Base-by-base conservation (phyloP, 2,113 vertebrate genomes). In the Podilymbus podiceps region DNA sequence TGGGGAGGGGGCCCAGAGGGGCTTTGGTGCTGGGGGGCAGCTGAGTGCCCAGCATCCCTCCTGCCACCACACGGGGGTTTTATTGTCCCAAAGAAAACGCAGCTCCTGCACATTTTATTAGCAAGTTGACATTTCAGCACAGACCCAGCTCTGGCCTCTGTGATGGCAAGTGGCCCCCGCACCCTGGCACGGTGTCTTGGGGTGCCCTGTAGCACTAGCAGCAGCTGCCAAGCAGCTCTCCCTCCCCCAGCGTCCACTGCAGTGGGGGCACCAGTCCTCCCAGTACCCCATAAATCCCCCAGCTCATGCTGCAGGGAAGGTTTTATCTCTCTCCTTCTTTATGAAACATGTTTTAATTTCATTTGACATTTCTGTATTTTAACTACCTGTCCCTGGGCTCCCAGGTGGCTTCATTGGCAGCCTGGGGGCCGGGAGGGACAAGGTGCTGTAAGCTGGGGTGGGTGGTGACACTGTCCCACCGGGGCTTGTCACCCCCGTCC, bases 261-360 rank as follows among this genome's bases (percentile, higher is more conserved):
- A 85, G 38, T n/a, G 67, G 38, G 58, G 11, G 5, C 42, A 73
- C 46, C 46, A 8, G 21, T 87, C 59, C 24, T 84, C 55, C 52
- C 74, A 52, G 31, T 35, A 76, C 40, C 59, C 62, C n/a, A 53
- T 95, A 94, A 96, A 91, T 91, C 67, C 80, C 25, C 46, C 60
- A 30, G 30, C 42, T 69, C 14, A 0, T 46, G 63, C 91, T 84
- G 47, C 35, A 0, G 55, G 74, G 53, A 90, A 87, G n/a, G 33
- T 66, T 93, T 90, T 92, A 38, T 95, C n/a, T 69, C 38, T 78
- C 84, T 89, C 19, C 44, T 56, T 38, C 12, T 75, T 89, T 86
- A 80, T 73, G 74, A 89, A 94, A 60, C 18, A n/a, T 4, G 0
- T 42, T 97, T 96, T 84, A 90, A 95, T 96, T 96, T 93, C 88